Evolutionary conservation across 2,113 vertebrate genomes (phyloP), one percentile per base, ranked within the genome.

Genomic region (Recurvirostra avosetta): DNA sequence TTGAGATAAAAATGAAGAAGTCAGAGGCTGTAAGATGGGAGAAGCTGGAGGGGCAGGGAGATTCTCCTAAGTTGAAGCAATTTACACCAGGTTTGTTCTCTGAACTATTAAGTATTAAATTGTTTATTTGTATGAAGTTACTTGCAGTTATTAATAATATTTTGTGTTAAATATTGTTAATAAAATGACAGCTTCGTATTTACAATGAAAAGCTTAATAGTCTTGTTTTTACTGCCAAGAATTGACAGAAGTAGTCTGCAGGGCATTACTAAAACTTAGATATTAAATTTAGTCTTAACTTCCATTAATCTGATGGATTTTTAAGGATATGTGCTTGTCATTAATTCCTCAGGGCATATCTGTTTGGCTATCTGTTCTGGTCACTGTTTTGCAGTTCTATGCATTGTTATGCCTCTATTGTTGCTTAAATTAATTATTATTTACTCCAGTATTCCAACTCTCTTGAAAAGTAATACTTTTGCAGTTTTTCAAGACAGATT

Each of bases 1-100:
- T 99, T 97, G 99, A 99, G 98, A 99, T 99, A 98, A 99, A 99
- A 98, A 99, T 99, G 99, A 99, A 99, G 98, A 99, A 99, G 96
- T 98, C 98, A 19, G 99, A 99, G 91, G 99, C 98, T 83, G 97
- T 99, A 92, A 98, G 99, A 98, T 99, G 99, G 99, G 99, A 99
- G 96, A 99, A 98, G 94, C 98, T 99, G 96, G 99, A 99, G 94
- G 99, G 99, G 62, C 98, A 99, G 88, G 98, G 98, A 96, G 97
- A 98, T 76, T 96, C 97, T 95, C 96, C 98, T 58, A 98, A 96
- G 32, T 86, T 99, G 88, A 99, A 99, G 97, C 99, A 99, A 95
- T 99, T 99, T 96, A 95, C 94, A 92, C 98, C 99, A 94, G 98
- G 99, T 99, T 97, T 98, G 99, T 99, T 94, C 75, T 94, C 45